Evolutionary conservation across 2,888 invertebrate genomes (phyloP), one percentile per base, ranked within the genome.

Genomic region (Sarcophaga rosellei): DNA sequence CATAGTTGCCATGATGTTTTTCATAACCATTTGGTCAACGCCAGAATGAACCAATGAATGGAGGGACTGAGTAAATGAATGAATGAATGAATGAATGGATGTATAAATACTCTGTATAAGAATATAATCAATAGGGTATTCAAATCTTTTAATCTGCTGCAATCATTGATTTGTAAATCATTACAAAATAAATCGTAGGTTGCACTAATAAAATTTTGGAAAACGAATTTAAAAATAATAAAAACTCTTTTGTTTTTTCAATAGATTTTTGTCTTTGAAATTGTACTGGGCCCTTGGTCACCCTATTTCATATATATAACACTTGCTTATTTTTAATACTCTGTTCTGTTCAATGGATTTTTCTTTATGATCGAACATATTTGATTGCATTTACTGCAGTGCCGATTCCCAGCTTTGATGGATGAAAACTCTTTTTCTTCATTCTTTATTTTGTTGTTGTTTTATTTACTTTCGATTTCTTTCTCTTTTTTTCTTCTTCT

Each of bases 351-450:
- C 57, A 81, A 81, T 85, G 61, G 61, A 47, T 35, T 80, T 73
- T 76, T 57, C 69, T 77, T 80, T 77, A 63, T 73, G 72, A 73
- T 66, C 79, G 69, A 83, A 80, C 77, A 69, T 68, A 78, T 81
- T 86, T 84, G 75, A 81, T 81, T 86, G 86, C 86, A 83, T 69
- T 86, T 77, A 75, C 80, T 76, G 78, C 82, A 86, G 15, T 79
- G 72, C 72, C 74, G 68, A 59, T 62, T 73, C 62, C 59, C 63
- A 47, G 20, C 69, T 68, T 77, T 80, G 44, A 35, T 23, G 53
- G 25, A 68, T 8, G 25, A n/a, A 68, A 45, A 20, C 69, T 65
- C 47, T 44, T 57, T 70, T 70, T 44, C 44, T 45, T 53, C 4
- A 15, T 53, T 17, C 15, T 35, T 35, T 35, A 8, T 35, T 35